A percentile compares a stretch with the other conserved stretches of the same genome.
Evolutionary conservation across 2,888 invertebrate species (phyloP).

Genomic region (Camponotus fellah): DNA sequence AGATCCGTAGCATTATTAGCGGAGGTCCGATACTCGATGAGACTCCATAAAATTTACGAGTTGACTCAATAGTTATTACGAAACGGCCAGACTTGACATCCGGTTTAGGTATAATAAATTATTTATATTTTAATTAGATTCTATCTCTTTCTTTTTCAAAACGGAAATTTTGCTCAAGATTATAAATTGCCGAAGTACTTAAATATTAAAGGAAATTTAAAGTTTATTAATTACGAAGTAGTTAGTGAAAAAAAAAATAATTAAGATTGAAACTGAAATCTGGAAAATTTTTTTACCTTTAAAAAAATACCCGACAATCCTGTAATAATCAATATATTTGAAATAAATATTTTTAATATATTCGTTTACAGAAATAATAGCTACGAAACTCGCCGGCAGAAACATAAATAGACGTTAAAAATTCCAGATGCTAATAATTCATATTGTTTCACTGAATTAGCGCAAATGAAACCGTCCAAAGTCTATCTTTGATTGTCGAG

Average conservation of each 20-base stretch:
- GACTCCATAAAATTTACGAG: conserved; percentile 26
- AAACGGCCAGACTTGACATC: not conserved
- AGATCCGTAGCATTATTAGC: conserved; percentile 44
- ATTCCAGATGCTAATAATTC: conserved; percentile 11
- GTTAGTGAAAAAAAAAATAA: not conserved
- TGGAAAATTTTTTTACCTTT: not conserved
- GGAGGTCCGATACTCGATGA: conserved; percentile 27
- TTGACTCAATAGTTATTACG: conserved; percentile 5
- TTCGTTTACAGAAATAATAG: not conserved
- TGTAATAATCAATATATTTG: not conserved
- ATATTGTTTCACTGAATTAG: conserved; percentile 19
- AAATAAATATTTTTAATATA: not conserved
- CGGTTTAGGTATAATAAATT: not conserved
- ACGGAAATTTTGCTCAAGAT: conserved; percentile 12
- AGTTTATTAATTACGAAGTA: not conserved
- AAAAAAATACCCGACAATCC: not conserved
- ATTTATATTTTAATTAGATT: conserved; percentile 1
- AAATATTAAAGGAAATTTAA: no score
- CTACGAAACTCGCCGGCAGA: not conserved
- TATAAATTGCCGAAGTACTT: not conserved
- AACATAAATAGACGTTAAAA: conserved; percentile 16
- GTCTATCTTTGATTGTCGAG: conserved; percentile 34
- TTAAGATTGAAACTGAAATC: conserved; percentile 15
- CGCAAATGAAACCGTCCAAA: conserved; percentile 27
- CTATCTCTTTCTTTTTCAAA: not conserved